Evolutionary conservation across 2,888 invertebrate genomes (phyloP), one percentile per base, ranked within the genome.

Genomic region (Drosophila subsilvestris): DNA sequence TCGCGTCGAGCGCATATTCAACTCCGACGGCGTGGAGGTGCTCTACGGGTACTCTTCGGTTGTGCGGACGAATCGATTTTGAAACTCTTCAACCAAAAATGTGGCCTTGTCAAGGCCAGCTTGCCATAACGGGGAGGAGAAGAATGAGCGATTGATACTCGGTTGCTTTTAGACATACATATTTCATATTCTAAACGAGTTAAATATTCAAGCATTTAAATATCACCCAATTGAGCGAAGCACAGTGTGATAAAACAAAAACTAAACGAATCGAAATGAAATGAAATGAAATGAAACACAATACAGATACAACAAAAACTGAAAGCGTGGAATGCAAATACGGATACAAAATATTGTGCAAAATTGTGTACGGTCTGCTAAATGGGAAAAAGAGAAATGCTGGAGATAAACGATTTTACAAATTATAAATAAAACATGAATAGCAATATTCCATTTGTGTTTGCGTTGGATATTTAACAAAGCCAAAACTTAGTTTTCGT

Each of bases 11-110:
- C 89, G 90, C 53, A 76, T 85, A 63, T 85, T 90, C 43, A 90
- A 74, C 58, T 74, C 85, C 8, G 90, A 90, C 63, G 90, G 90
- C 44, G 90, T 90, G 3, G 90, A 90, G 66, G 87, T 90, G 42
- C 83, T 90, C 29, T 90, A 86, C 60, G 90, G 90, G 54, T 90
- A 90, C 74, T 90, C 90, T 47, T 85, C 80, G 55, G 90, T 90
- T 72, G 85, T 84, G 73, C 89, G 84, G 48, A 76, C 85, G 22
- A 77, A 78, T 63, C 70, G 50, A 60, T 58, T 57, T 29, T 83
- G 51, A 69, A 27, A 9, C 29, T 12, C 25, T 8, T 17, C 55
- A 60, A 62, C 61, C 74, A 58, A 74, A 74, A 63, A 67, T 43
- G 75, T 66, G 51, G 74, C 87, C 88, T 83, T 79, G 70, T 74